A percentile compares a stretch with the other conserved stretches of the same genome.
Conservation (phyloP, 2,888 invertebrate genomes). For the Tenthredo amoena region DNA sequence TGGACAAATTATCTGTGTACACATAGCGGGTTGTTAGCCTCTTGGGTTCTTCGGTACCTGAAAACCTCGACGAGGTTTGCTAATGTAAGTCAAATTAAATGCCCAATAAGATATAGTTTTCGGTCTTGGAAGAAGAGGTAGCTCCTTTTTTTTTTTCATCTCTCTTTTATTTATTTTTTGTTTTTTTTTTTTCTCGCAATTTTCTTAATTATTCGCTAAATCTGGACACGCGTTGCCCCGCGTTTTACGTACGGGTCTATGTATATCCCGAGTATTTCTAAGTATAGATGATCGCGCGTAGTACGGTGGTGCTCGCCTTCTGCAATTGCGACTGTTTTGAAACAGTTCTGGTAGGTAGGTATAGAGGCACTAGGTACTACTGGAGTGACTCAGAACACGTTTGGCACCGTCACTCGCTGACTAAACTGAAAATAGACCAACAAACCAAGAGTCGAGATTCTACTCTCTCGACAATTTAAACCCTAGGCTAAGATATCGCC, state of each 20-base stretch:
- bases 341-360: constrained; percentile 28
- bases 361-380: background rate
- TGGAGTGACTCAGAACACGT: constrained; percentile 63
- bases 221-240: background rate
- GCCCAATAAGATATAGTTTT: background rate
- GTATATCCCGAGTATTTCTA: constrained; percentile 8
- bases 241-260: background rate
- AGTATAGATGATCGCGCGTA: background rate
- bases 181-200: background rate
- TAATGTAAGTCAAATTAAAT: background rate
- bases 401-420: constrained; percentile 63
- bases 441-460: background rate
- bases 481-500: constrained; percentile 41
- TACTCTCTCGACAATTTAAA: constrained; percentile 35
- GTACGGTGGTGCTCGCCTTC: background rate
- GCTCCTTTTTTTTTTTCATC: background rate
- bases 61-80: background rate
- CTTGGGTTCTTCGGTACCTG: background rate
- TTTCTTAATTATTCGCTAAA: background rate
- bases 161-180: background rate
- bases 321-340: constrained; percentile 49
- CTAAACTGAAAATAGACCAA: constrained; percentile 61
- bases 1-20: constrained; percentile 13
- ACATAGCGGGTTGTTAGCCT: constrained; percentile 29
- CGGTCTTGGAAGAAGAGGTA: background rate